Conservation (phyloP, 1,140 invertebrate genomes). For the Tribolium madens region DNA sequence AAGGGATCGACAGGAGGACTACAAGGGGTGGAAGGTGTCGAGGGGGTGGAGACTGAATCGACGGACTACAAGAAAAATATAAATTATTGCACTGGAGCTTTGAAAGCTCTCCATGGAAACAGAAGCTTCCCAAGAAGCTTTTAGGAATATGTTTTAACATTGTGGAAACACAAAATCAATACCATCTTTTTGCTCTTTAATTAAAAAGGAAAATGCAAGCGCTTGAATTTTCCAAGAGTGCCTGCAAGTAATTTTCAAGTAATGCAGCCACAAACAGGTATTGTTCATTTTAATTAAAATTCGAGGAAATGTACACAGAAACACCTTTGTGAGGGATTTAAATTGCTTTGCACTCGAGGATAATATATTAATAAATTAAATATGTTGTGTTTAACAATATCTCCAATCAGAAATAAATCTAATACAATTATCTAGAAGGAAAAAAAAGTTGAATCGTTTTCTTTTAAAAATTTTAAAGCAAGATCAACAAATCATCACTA, state of each 20-base stretch:
- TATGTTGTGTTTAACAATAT: no score
- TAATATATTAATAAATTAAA: no score
- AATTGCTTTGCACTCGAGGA: neutral
- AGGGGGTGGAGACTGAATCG: slow-evolving; percentile 50
- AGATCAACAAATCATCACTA: slow-evolving; percentile 14
- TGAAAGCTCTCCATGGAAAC: slow-evolving; percentile 20
- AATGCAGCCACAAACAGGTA: neutral
- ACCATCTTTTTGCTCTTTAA: neutral
- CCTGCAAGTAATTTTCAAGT: neutral
- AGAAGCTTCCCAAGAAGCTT: slow-evolving; percentile 1
- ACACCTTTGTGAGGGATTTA: slow-evolving; percentile 10
- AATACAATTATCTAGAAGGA: no score
- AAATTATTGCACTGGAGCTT: slow-evolving; percentile 12
- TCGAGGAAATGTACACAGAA: neutral
- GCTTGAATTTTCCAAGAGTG: neutral
- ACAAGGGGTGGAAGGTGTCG: slow-evolving; percentile 57
- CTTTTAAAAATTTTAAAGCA: neutral
- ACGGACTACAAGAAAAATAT: slow-evolving; percentile 46
- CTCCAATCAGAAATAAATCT: no score
- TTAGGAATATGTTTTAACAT: neutral
- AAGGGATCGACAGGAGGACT: slow-evolving; percentile 58
- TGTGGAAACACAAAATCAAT: slow-evolving; percentile 27
- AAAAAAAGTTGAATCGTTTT: neutral
- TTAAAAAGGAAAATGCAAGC: neutral
- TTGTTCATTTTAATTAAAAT: neutral